Percentiles rank a stretch among this genome's conserved stretches.
phyloP scores from a whole-genome alignment of 2,113 vertebrate genomes.

The Thamnophis sirtalis region DNA sequence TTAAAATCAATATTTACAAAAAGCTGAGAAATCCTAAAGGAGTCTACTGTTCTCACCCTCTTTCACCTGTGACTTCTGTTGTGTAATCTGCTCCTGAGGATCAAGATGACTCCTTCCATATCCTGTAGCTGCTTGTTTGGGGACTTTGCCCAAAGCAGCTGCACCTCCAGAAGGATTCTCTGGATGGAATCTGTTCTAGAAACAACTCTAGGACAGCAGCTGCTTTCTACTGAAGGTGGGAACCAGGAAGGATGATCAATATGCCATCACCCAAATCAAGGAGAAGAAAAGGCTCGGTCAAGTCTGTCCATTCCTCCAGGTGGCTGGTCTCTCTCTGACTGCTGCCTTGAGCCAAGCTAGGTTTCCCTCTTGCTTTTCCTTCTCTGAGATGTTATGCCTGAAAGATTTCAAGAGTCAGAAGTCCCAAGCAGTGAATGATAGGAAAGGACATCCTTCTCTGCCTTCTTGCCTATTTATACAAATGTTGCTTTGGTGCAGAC shows the following conservation, averaged over 20 bases:
- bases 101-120: background rate
- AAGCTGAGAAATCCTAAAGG: background rate
- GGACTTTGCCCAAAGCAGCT: background rate
- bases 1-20: background rate
- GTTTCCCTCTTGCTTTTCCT: background rate
- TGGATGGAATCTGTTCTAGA: background rate
- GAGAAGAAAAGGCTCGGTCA: background rate
- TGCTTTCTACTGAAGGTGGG: background rate
- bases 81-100: background rate
- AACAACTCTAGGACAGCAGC: background rate
- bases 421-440: background rate
- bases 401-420: background rate
- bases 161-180: background rate
- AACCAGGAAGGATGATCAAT: background rate
- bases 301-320: background rate
- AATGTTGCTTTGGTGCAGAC: constrained; percentile 16
- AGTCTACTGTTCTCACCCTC: background rate
- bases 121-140: background rate
- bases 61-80: background rate
- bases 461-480: constrained; percentile 49
- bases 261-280: background rate
- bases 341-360: background rate
- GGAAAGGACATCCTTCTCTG: constrained; percentile 21
- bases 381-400: background rate
- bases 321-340: background rate